These are phyloP conservation scores for Ranitomeya imitator DNA, from an alignment of 2,113 vertebrate species.

Conservation along the genomic window DNA sequence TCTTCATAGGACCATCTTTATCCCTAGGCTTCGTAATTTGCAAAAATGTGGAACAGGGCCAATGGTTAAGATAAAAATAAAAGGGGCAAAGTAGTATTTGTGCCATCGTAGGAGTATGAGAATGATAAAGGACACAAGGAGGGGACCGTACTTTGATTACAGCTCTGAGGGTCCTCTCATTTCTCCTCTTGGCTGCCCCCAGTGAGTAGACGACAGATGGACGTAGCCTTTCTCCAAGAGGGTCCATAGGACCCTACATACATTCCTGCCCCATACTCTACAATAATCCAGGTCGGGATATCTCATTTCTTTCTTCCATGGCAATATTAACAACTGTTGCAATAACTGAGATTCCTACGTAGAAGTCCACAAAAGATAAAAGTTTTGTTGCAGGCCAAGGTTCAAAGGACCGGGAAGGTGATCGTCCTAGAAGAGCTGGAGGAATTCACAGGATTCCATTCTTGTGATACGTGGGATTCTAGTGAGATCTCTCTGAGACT, in stretches of 20 bases:
- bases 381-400: background rate
- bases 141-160: no score
- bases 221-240: background rate
- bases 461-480: constrained; percentile 2
- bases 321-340: constrained; percentile 24
- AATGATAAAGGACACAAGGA: no score
- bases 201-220: background rate
- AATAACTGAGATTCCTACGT: background rate
- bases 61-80: no score
- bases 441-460: constrained; percentile 15
- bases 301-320: background rate
- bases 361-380: background rate
- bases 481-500: background rate
- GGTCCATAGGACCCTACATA: background rate
- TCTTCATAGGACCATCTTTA: no score
- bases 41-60: no score
- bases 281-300: constrained; percentile 36
- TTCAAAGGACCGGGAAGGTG: background rate
- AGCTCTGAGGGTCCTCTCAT: no score
- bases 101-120: no score
- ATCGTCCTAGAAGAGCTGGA: background rate
- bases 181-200: background rate
- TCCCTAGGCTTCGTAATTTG: no score
- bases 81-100: no score
- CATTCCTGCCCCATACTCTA: background rate